Base-by-base conservation (phyloP, 2,888 invertebrate genomes). In the Anagyrus pseudococci region DNA sequence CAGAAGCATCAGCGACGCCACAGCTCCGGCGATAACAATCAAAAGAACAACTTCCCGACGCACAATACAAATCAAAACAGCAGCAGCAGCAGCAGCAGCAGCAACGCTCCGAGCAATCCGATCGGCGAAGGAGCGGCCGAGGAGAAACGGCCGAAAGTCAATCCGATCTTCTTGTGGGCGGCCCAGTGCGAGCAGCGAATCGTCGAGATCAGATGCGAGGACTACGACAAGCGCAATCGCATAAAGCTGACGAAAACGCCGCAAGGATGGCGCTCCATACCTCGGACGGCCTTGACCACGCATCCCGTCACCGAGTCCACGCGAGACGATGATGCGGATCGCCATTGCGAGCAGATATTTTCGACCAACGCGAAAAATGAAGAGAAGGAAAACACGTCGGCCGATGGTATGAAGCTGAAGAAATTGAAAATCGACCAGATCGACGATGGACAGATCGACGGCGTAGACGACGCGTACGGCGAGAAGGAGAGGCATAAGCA, bases 151-250 rank as follows among this genome's bases (percentile, higher is more conserved):
- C 87, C 88, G 64, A 80, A 80, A 66, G 88, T 92, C 71, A 90
- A 91, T 77, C 93, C 93, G 70, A 90, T 93, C 70, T 93, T 93
- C 82, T 85, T 93, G 71, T 93, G 93, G 92, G 90, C 91, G 67
- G 89, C 90, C 77, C 91, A 91, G 80, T 87, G 87, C 72, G 90
- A 92, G 82, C 90, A 90, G 68, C 87, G 87, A 78, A 92, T 93
- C 81, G 88, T 91, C 77, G 90, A 91, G 82, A 92, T 93, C 73
- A 88, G 89, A 81, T 92, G 92, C 83, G 93, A 93, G 82, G 93
- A 93, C 80, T 93, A 93, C 85, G 93, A 93, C 84, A 88, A 90
- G 79, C 85, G 91, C 64, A 93, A 93, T 83, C 90, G 93, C 66
- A 90, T 93, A 75, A 88, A 91, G 74, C 84, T 93, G 77, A 90